Evolutionary conservation across 2,797 vertebrate species (phyloP).

Genomic region (Sebastes wilsoni): DNA sequence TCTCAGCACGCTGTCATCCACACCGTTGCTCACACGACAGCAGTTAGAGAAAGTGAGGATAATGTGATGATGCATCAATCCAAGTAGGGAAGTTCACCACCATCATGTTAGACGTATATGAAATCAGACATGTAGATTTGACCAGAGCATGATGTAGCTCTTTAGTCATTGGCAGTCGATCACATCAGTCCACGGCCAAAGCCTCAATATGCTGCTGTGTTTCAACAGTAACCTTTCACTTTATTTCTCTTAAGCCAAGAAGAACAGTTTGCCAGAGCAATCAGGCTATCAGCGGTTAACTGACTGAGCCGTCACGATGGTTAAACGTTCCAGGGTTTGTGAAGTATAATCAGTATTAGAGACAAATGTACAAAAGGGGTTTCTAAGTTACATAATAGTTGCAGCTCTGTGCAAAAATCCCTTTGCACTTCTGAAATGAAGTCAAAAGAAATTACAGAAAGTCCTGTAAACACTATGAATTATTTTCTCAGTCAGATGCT

Average conservation of each 20-base stretch:
- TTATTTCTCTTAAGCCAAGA: conserved; percentile 11
- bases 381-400: background rate
- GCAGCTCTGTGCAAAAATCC: background rate
- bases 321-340: background rate
- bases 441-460: background rate
- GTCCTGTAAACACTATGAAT: background rate
- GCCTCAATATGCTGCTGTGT: background rate
- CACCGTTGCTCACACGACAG: background rate
- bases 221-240: conserved; percentile 6
- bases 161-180: background rate
- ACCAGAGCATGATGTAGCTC: conserved; percentile 8
- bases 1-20: too few relatives aligned
- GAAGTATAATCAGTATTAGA: background rate
- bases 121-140: background rate
- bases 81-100: background rate
- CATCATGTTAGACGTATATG: background rate
- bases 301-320: background rate
- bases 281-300: conserved; percentile 6
- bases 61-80: background rate
- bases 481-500: background rate
- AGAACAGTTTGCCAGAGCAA: background rate
- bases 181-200: background rate
- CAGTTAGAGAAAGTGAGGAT: background rate
- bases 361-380: background rate
- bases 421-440: background rate